Conservation (phyloP, 1,140 invertebrate genomes). For the Chironomus striatipennis region DNA sequence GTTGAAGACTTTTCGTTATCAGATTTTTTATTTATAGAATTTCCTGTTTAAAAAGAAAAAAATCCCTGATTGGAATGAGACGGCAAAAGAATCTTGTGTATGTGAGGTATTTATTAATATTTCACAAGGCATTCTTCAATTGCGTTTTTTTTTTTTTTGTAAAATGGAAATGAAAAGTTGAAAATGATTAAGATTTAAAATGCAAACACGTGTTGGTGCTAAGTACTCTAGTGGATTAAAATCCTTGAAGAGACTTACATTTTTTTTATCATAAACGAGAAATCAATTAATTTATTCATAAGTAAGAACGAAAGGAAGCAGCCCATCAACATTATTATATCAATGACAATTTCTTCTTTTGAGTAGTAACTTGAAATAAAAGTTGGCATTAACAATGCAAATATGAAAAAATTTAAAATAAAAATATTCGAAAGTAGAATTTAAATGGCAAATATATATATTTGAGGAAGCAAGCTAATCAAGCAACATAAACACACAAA, state of each 20-base stretch:
- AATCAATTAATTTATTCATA: conserved; percentile 9
- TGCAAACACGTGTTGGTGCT: conserved; percentile 21
- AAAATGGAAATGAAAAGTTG: no score
- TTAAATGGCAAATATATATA: no score
- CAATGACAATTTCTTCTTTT: no score
- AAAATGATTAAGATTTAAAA: conserved; percentile 20
- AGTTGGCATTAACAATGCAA: no score
- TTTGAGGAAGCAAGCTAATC: no score
- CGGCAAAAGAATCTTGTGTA: neutral
- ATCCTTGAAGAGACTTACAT: neutral
- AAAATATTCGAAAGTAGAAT: no score
- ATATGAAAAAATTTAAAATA: no score
- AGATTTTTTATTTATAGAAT: conserved; percentile 22
- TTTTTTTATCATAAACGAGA: conserved; percentile 1
- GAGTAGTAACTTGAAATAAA: no score
- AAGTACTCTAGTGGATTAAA: neutral
- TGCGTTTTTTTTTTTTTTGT: neutral
- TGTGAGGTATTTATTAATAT: conserved; percentile 14
- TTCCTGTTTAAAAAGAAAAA: neutral
- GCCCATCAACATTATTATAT: no score
- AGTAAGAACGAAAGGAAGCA: neutral
- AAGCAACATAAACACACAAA: no score
- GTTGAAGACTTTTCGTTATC: conserved; percentile 5
- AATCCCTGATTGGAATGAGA: conserved; percentile 6
- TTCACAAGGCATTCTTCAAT: neutral